Conservation (phyloP, 2,113 vertebrate species). For the Lophochroa leadbeateri region DNA sequence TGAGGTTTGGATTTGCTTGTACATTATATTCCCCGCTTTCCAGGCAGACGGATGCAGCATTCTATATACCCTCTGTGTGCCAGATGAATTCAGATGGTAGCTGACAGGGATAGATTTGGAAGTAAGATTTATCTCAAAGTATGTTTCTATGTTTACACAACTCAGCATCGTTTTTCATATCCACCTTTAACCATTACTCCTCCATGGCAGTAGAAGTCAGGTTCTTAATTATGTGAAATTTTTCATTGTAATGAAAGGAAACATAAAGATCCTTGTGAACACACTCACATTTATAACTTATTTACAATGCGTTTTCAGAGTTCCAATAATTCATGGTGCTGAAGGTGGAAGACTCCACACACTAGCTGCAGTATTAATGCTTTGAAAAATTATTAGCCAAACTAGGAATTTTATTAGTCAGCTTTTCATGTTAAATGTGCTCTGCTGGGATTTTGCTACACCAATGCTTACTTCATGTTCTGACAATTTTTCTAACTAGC, state of each 20-base stretch:
- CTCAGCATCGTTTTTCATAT: conserved; percentile 12
- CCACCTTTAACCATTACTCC: conserved; percentile 27
- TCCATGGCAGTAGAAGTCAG: neutral
- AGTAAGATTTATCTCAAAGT: conserved; percentile 34
- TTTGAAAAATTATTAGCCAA: conserved; percentile 46
- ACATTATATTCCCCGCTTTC: neutral
- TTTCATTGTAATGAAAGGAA: conserved; percentile 40
- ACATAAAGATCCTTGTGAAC: conserved; percentile 26
- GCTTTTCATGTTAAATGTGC: neutral
- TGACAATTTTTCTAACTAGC: conserved; percentile 41
- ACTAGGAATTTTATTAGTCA: conserved; percentile 27
- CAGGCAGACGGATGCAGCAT: neutral
- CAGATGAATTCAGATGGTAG: conserved; percentile 24
- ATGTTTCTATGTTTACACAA: conserved; percentile 39
- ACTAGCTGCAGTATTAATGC: neutral
- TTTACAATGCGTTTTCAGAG: neutral
- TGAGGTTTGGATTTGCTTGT: conserved; percentile 17
- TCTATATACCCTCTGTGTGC: neutral
- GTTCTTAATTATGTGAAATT: conserved; percentile 40
- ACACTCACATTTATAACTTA: conserved; percentile 24
- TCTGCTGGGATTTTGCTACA: neutral
- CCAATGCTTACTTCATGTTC: neutral
- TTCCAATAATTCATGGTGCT: conserved; percentile 44
- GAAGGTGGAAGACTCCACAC: conserved; percentile 1
- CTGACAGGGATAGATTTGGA: conserved; percentile 31